Evolutionary conservation across 1,140 invertebrate species (phyloP), one percentile per base, ranked within the genome.

Genomic region (Drosophila punjabiensis): DNA sequence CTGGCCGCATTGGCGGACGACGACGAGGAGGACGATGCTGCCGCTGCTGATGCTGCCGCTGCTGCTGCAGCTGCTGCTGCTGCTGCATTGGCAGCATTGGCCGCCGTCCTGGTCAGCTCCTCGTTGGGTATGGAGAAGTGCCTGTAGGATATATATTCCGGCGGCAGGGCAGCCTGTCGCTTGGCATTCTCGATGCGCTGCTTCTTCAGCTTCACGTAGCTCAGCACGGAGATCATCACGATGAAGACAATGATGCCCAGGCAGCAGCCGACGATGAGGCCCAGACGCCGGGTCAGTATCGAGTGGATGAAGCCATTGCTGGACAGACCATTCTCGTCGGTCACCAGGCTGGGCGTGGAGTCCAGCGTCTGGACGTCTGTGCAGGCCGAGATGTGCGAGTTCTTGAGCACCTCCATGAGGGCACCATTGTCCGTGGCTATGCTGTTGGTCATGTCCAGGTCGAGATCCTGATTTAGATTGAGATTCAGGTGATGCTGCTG

Each of bases 241-340:
- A 98, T 94, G 82, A 98, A 97, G 9, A 98, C 96, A 20, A 97
- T 95, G 85, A 97, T 96, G 64, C 97, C 97, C 95, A 98, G 96
- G 73, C 96, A 97, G 85, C 96, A 96, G 41, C 97, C 97, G 8
- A 98, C 96, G 61, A 98, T 97, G 41, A 98, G 95, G 20, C 97
- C 97, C 18, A 98, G 93, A 63, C 97, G 94, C 41, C 97, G 94
- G 0, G 96, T 97, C 10, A 97, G 93, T 63, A 97, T 95, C 30
- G 95, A 95, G 77, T 95, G 95, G 24, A 96, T 95, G 16, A 95
- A 94, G 93, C 94, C 94, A 9, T 95, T 95, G 33, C 95, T 95
- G 61, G 96, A 95, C 14, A 95, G 94, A n/a, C 96, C 94, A 6
- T 95, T 95, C 61, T 95, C 95, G 28, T 95, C 95, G 62, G 93